Conservation (phyloP, 2,888 invertebrate genomes). For the Macrosiphum euphorbiae region DNA sequence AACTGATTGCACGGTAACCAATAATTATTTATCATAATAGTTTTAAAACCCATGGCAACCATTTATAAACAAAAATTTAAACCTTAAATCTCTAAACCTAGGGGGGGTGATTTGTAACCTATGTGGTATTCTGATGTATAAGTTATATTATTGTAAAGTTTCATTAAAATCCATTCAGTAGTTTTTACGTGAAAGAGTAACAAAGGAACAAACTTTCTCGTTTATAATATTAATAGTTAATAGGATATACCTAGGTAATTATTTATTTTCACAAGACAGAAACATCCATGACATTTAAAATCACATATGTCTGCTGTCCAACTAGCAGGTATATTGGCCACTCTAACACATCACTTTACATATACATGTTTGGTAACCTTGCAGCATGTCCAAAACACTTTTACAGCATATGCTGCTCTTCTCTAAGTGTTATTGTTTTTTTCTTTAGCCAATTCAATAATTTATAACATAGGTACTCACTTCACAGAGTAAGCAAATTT, state of each 20-base stretch:
- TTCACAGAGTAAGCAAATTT: background rate
- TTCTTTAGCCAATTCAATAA: background rate
- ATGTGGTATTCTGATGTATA: too few relatives aligned
- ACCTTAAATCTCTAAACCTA: too few relatives aligned
- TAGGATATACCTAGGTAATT: background rate
- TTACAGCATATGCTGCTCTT: background rate
- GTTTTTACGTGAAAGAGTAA: too few relatives aligned
- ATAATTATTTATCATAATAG: too few relatives aligned
- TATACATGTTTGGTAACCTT: background rate
- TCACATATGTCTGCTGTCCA: background rate
- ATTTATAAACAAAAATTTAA: too few relatives aligned
- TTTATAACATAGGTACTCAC: background rate
- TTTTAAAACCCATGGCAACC: too few relatives aligned
- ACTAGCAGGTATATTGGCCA: background rate
- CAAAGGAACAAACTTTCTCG: too few relatives aligned
- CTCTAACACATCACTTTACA: background rate
- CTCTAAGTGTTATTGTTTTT: background rate
- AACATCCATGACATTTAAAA: background rate
- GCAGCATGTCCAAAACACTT: background rate
- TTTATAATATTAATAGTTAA: too few relatives aligned
- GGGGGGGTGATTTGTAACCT: too few relatives aligned
- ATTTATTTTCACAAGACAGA: background rate
- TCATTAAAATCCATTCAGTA: too few relatives aligned
- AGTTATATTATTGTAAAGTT: too few relatives aligned
- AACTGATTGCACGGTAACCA: too few relatives aligned